Evolutionary conservation across 2,113 vertebrate genomes (phyloP).

Genomic region (Microcebus jonahi): DNA sequence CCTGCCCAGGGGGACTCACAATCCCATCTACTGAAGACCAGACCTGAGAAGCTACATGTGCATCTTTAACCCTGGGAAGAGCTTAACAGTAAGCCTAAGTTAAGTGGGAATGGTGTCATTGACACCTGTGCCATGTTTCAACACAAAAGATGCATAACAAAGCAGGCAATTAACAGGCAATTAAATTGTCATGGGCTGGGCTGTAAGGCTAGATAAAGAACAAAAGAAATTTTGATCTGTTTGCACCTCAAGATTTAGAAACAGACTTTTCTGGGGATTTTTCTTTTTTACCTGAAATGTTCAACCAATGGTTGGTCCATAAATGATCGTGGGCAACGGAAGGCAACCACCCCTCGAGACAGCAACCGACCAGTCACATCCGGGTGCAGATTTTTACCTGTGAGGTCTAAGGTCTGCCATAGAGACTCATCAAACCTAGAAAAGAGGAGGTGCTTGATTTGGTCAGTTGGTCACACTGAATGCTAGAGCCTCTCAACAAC

Average conservation of each 20-base stretch:
- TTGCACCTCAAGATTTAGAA: neutral
- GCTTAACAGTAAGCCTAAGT: neutral
- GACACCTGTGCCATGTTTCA: neutral
- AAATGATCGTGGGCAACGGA: constrained; percentile 92
- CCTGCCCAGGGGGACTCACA: neutral
- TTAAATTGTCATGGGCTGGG: neutral
- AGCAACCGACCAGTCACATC: constrained; percentile 89
- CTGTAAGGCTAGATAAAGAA: too few species aligned
- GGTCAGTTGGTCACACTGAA: neutral
- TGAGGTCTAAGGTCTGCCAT: constrained; percentile 94
- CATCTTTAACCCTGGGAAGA: neutral
- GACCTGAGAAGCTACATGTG: neutral
- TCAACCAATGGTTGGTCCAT: constrained; percentile 87
- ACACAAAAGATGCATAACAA: neutral
- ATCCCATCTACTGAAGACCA: too few species aligned
- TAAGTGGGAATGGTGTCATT: neutral
- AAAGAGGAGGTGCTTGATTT: neutral
- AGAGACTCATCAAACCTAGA: constrained; percentile 94
- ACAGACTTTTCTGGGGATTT: neutral
- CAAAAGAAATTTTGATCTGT: neutral
- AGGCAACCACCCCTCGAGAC: constrained; percentile 86
- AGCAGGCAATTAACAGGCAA: neutral
- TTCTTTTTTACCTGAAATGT: constrained; percentile 85
- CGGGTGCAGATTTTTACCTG: constrained; percentile 86
- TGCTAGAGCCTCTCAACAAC: too few species aligned